Percentiles rank a stretch among this genome's conserved stretches.
phyloP scores from a whole-genome alignment of 2,888 invertebrate species.

The Panzeria rudis region DNA sequence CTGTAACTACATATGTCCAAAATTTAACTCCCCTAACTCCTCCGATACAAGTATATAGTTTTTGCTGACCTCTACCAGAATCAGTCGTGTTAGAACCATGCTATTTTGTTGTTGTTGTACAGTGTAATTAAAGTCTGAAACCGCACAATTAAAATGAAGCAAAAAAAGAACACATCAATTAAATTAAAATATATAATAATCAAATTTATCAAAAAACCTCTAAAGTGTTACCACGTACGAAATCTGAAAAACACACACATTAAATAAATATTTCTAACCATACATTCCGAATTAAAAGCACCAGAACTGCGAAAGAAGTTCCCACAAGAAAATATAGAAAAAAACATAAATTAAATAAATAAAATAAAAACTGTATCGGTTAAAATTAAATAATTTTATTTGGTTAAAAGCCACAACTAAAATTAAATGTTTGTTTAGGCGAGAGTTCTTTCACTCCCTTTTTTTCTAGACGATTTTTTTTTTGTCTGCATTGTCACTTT shows the following conservation, averaged over 20 bases:
- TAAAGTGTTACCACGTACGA: conserved; percentile 31
- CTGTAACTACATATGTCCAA: too few species aligned
- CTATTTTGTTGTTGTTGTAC: too few species aligned
- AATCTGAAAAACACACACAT: conserved; percentile 18
- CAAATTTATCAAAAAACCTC: conserved; percentile 31
- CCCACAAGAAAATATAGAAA: conserved; percentile 28
- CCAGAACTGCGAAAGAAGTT: conserved; percentile 32
- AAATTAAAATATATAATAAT: conserved; percentile 2
- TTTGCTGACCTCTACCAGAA: too few species aligned
- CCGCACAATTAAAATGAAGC: conserved; percentile 16
- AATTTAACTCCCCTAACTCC: too few species aligned
- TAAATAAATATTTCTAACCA: conserved; percentile 23
- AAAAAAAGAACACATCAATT: background rate
- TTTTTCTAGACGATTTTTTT: background rate
- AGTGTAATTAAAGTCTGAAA: background rate
- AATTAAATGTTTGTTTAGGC: conserved; percentile 52
- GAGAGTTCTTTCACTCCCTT: conserved; percentile 4
- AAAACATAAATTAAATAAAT: conserved; percentile 18
- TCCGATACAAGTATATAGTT: too few species aligned
- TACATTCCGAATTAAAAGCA: background rate
- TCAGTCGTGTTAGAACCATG: too few species aligned
- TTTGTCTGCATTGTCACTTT: background rate
- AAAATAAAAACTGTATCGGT: conserved; percentile 21
- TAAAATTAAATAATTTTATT: conserved; percentile 28
- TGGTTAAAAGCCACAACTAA: conserved; percentile 35